These are phyloP conservation scores for Coreoperca whiteheadi DNA, from an alignment of 2,113 vertebrate species.

Conservation along the genomic window DNA sequence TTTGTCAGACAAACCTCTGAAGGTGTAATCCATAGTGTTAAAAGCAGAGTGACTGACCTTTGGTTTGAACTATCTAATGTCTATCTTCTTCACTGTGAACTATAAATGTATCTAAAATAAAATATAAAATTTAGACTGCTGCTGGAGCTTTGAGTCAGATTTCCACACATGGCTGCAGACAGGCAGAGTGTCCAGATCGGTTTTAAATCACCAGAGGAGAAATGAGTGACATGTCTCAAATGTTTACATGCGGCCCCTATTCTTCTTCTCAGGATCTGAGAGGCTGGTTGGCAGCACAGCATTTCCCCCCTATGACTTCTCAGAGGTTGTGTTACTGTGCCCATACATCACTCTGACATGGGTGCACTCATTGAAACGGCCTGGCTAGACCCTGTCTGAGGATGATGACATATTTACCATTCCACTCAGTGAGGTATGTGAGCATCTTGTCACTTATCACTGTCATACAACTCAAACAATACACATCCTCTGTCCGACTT, in stretches of 20 bases:
- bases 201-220: slow-evolving; percentile 65
- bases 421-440: slow-evolving; percentile 67
- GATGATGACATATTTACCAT: slow-evolving; percentile 76
- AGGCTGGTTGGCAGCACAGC: slow-evolving; percentile 59
- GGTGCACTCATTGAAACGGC: slow-evolving; percentile 78
- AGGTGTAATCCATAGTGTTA: slow-evolving; percentile 75
- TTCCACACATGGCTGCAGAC: slow-evolving; percentile 22
- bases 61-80: slow-evolving; percentile 34
- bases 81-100: neutral
- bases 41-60: slow-evolving; percentile 64
- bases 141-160: neutral
- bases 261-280: slow-evolving; percentile 67
- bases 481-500: neutral
- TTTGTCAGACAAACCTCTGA: slow-evolving; percentile 70
- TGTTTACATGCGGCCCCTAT: slow-evolving; percentile 83
- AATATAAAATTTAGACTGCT: neutral
- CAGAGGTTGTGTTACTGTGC: slow-evolving; percentile 81
- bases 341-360: slow-evolving; percentile 85
- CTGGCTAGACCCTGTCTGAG: slow-evolving; percentile 60
- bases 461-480: slow-evolving; percentile 18
- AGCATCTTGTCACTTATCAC: slow-evolving; percentile 57
- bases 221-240: slow-evolving; percentile 77
- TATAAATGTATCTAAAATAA: neutral
- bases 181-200: slow-evolving; percentile 11
- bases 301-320: slow-evolving; percentile 58